Percentiles rank a stretch among this genome's conserved stretches.
Evolutionary conservation across 2,797 vertebrate species (phyloP).

Genomic region (Chelmon rostratus): DNA sequence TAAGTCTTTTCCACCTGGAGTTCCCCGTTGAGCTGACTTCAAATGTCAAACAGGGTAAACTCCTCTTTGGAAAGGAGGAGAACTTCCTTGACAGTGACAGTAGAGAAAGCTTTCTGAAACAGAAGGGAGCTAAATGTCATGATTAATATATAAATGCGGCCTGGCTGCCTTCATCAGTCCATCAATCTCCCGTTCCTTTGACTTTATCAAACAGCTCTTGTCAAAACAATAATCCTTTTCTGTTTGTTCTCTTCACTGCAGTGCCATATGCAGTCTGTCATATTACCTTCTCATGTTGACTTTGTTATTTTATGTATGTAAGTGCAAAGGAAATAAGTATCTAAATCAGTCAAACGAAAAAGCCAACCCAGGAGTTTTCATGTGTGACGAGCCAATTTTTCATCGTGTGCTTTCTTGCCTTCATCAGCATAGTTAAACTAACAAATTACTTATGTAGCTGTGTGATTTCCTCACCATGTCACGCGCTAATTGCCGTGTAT

Average conservation of each 20-base stretch:
- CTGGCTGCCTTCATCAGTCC: constrained; percentile 51
- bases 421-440: constrained; percentile 17
- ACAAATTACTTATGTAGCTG: background rate
- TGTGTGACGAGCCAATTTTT: constrained; percentile 4
- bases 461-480: constrained; percentile 19
- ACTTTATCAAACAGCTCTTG: constrained; percentile 49
- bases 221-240: constrained; percentile 53
- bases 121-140: constrained; percentile 66
- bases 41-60: constrained; percentile 72
- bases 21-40: constrained; percentile 58
- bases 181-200: constrained; percentile 55
- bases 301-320: constrained; percentile 12
- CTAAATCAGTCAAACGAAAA: constrained; percentile 12
- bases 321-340: background rate
- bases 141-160: constrained; percentile 52
- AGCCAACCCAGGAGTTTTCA: background rate
- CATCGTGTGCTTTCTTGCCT: background rate
- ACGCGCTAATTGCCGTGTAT: constrained; percentile 18
- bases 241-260: constrained; percentile 40
- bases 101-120: constrained; percentile 51
- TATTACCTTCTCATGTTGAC: constrained; percentile 22
- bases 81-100: constrained; percentile 58
- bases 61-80: constrained; percentile 48
- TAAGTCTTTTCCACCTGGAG: constrained; percentile 54
- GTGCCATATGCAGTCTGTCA: constrained; percentile 35